Conservation (phyloP, 2,113 vertebrate species). For the Diadophis punctatus region DNA sequence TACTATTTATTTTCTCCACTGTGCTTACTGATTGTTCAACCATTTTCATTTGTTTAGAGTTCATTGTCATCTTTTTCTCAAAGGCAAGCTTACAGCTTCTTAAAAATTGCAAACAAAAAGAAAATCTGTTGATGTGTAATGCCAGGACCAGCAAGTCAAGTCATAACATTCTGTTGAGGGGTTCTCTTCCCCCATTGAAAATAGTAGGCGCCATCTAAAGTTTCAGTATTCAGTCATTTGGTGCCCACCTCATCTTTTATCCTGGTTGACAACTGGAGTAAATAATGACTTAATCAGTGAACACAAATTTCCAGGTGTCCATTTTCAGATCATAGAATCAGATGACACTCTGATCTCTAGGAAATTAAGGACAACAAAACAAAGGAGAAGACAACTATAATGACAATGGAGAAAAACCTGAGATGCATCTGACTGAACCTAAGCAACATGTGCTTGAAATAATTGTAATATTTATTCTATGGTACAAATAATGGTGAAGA, state of each 20-base stretch:
- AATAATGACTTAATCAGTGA: background rate
- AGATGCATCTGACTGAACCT: background rate
- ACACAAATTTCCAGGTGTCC: background rate
- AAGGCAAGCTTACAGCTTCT: background rate
- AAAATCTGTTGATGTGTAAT: background rate
- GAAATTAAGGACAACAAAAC: background rate
- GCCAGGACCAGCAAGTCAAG: background rate
- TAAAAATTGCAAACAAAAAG: background rate
- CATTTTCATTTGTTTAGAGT: background rate
- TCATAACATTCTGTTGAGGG: background rate
- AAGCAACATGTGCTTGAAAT: background rate
- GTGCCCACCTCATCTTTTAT: background rate
- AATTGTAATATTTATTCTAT: background rate
- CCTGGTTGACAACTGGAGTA: background rate
- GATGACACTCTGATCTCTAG: background rate
- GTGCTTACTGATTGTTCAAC: background rate
- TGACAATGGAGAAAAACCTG: background rate
- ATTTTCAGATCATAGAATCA: background rate
- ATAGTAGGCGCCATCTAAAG: background rate
- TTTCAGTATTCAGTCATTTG: background rate
- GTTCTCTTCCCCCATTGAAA: background rate
- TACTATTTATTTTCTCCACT: background rate
- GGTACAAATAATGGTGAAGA: background rate
- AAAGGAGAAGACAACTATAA: background rate
- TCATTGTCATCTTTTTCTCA: background rate